Evolutionary conservation across 2,888 invertebrate species (phyloP).

Genomic region (Copidosoma aretas): DNA sequence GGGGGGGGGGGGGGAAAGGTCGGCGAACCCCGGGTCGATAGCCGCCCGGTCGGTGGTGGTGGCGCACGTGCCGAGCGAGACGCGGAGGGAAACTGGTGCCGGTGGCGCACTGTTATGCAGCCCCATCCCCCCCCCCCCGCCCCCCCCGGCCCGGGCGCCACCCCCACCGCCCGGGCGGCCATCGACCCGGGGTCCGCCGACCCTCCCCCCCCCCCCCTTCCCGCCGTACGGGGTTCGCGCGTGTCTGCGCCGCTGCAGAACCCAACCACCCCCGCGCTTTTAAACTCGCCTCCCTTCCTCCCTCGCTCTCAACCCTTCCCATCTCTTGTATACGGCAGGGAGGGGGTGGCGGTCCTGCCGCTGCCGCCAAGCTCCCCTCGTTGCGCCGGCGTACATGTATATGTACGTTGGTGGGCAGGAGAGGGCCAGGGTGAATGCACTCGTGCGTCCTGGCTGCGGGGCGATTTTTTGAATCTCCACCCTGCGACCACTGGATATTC

Average conservation of each 20-base stretch:
- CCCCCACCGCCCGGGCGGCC: too few species aligned
- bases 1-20: constrained; percentile 35
- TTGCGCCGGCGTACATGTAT: too few species aligned
- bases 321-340: too few species aligned
- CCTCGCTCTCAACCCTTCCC: constrained; percentile 26
- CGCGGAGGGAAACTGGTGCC: too few species aligned
- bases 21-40: constrained; percentile 59
- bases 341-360: constrained; percentile 12
- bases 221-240: constrained; percentile 27
- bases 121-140: not conserved
- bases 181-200: constrained; percentile 58
- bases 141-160: constrained; percentile 25
- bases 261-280: constrained; percentile 13
- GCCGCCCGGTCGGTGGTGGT: too few species aligned
- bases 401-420: too few species aligned
- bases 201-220: constrained; percentile 32
- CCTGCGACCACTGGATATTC: too few species aligned
- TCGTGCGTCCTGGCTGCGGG: too few species aligned
- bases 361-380: not conserved
- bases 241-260: constrained; percentile 1
- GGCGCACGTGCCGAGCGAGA: constrained; percentile 27
- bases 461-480: too few species aligned
- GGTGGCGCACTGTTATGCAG: too few species aligned
- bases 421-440: too few species aligned
- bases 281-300: constrained; percentile 14